Evolutionary conservation across 2,797 vertebrate species (phyloP).

Genomic region (Crocodylus rhombifer): DNA sequence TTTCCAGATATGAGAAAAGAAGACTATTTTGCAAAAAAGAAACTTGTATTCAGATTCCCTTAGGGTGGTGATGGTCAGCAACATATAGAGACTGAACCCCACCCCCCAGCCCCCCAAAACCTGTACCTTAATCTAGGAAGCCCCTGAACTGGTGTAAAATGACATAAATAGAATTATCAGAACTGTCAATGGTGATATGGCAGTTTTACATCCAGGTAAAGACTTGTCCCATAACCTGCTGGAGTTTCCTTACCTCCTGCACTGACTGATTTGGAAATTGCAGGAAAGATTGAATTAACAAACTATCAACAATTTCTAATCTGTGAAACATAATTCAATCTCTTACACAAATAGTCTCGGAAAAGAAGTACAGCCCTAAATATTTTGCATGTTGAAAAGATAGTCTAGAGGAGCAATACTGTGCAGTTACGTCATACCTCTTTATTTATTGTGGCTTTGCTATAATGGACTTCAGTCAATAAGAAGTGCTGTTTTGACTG

Average conservation of each 20-base stretch:
- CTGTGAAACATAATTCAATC: background rate
- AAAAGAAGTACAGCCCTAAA: background rate
- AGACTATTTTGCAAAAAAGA: no score
- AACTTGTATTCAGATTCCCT: no score
- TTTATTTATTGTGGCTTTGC: constrained; percentile 6
- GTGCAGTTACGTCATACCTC: background rate
- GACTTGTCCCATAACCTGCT: no score
- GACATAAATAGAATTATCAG: no score
- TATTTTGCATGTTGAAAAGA: background rate
- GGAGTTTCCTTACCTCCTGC: background rate
- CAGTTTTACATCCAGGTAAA: background rate
- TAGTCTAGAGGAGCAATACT: background rate
- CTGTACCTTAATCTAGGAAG: no score
- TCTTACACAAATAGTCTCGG: background rate
- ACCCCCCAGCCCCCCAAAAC: no score
- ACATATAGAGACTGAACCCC: no score
- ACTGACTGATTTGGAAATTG: background rate
- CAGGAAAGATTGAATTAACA: background rate
- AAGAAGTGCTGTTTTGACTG: constrained; percentile 32
- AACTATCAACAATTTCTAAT: background rate
- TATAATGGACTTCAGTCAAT: constrained; percentile 28
- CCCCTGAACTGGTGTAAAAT: no score
- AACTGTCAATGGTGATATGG: no score
- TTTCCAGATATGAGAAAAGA: no score
- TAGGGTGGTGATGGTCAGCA: no score